Evolutionary conservation across 2,113 vertebrate genomes (phyloP).

Genomic region (Gavia stellata): DNA sequence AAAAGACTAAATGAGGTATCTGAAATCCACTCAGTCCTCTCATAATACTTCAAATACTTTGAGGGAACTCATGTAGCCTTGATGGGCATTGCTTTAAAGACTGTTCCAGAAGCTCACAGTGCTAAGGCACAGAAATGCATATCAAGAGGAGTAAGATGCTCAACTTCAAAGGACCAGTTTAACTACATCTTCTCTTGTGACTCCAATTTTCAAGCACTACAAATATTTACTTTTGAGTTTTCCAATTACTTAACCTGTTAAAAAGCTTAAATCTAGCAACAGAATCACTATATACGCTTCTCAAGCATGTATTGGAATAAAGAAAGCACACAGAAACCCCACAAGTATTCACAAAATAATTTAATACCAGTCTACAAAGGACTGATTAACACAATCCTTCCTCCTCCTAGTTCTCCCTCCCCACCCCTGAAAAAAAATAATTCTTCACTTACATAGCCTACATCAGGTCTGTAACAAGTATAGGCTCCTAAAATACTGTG

Average conservation of each 20-base stretch:
- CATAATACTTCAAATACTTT: neutral
- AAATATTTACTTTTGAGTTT: neutral
- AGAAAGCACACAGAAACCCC: neutral
- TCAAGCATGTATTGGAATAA: neutral
- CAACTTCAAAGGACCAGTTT: neutral
- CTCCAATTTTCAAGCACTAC: neutral
- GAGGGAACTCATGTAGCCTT: neutral
- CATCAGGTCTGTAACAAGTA: conserved; percentile 92
- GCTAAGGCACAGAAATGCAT: neutral
- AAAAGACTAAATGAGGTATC: neutral
- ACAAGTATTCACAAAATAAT: neutral
- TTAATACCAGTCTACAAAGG: neutral
- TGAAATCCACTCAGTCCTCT: neutral
- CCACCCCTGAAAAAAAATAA: neutral
- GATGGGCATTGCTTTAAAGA: neutral
- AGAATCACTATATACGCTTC: neutral
- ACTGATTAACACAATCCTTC: neutral
- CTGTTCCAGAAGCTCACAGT: neutral
- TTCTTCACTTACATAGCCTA: conserved; percentile 88
- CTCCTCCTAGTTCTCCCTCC: neutral
- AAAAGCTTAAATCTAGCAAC: neutral
- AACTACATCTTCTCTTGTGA: neutral
- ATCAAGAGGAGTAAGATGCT: neutral
- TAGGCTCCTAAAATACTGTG: conserved; percentile 94
- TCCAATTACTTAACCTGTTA: neutral